phyloP scores from a whole-genome alignment of 2,888 invertebrate species.

The Malachius bipustulatus region DNA sequence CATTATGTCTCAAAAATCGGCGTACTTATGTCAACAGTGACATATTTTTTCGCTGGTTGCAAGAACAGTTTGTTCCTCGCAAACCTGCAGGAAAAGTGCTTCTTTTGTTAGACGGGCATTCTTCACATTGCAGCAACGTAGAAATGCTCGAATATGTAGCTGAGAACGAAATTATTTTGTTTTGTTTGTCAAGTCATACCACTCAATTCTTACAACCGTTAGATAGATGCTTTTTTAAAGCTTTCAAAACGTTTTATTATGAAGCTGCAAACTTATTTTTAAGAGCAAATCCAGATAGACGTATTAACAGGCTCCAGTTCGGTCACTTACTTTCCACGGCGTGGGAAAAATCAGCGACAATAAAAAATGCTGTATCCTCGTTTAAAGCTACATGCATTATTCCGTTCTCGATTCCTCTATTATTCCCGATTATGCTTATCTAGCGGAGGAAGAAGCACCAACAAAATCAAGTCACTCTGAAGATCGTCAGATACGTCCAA shows the following conservation, averaged over 20 bases:
- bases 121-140: conserved; percentile 12
- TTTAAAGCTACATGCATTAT: conserved; percentile 13
- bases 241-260: conserved; percentile 10
- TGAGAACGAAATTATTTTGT: conserved; percentile 11
- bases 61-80: conserved; percentile 16
- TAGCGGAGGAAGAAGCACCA: not conserved
- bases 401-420: conserved; percentile 9
- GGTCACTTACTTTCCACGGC: conserved; percentile 10
- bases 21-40: conserved; percentile 21
- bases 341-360: conserved; percentile 12
- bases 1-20: conserved; percentile 20
- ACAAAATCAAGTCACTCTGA: too few relatives aligned
- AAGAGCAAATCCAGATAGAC: conserved; percentile 12
- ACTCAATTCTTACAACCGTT: conserved; percentile 14
- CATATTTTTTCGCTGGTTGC: conserved; percentile 22
- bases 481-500: too few relatives aligned
- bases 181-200: conserved; percentile 13
- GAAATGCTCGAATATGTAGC: conserved; percentile 13
- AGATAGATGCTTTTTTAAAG: conserved; percentile 12
- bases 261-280: conserved; percentile 13
- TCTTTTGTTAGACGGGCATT: conserved; percentile 18
- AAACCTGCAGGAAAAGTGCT: conserved; percentile 12
- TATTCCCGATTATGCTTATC: conserved; percentile 7
- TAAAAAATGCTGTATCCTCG: conserved; percentile 12
- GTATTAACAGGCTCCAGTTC: conserved; percentile 12